Conservation (phyloP, 2,113 vertebrate species). For the Lanius collurio region DNA sequence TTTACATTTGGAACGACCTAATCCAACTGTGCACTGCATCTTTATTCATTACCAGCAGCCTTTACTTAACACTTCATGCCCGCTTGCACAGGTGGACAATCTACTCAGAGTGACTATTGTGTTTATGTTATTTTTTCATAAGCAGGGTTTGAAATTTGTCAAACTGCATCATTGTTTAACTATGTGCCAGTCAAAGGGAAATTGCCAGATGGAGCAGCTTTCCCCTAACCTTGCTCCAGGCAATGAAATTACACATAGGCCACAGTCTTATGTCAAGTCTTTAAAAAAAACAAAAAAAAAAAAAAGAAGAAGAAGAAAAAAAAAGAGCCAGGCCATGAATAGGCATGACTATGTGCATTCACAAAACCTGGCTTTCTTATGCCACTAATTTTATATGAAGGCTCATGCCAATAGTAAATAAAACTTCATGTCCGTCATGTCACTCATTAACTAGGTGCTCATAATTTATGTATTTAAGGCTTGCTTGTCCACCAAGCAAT, state of each 20-base stretch:
- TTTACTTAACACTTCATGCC: conserved; percentile 86
- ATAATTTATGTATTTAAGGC: conserved; percentile 79
- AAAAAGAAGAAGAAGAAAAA: not conserved
- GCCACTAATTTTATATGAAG: conserved; percentile 80
- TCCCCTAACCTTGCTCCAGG: conserved; percentile 82
- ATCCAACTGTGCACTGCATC: conserved; percentile 77
- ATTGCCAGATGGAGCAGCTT: conserved; percentile 86
- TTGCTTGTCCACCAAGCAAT: conserved; percentile 70
- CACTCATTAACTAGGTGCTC: conserved; percentile 80
- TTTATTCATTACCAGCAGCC: conserved; percentile 84
- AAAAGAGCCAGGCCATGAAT: conserved; percentile 63
- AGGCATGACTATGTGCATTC: conserved; percentile 75
- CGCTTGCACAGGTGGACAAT: conserved; percentile 87
- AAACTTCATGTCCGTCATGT: conserved; percentile 75
- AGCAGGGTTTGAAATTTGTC: conserved; percentile 92
- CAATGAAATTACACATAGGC: conserved; percentile 80
- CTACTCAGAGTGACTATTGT: conserved; percentile 78
- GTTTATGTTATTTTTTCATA: conserved; percentile 94
- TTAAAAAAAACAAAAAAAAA: not conserved
- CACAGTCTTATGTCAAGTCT: conserved; percentile 75
- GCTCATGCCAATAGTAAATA: conserved; percentile 75
- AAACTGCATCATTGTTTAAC: conserved; percentile 94
- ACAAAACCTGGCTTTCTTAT: conserved; percentile 73
- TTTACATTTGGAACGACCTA: conserved; percentile 84
- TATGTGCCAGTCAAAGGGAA: conserved; percentile 84